A percentile compares a stretch with the other conserved stretches of the same genome.
phyloP scores from a whole-genome alignment of 2,888 invertebrate species.

The Oeneis ivallda region DNA sequence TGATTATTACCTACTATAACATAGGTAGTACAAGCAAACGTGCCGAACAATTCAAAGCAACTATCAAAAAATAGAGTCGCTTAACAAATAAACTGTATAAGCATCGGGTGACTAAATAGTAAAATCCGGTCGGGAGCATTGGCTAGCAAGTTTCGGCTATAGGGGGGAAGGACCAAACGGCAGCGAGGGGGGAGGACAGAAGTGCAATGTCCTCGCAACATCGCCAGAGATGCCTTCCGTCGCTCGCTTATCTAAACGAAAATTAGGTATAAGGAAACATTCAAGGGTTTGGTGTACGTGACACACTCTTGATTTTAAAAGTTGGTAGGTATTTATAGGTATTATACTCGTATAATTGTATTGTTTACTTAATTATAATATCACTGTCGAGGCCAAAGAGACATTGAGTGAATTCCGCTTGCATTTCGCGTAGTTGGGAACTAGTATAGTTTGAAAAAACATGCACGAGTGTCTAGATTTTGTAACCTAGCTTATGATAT shows the following conservation, averaged over 20 bases:
- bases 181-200: constrained; percentile 53
- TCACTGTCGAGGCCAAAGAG: not conserved
- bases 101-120: constrained; percentile 64
- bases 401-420: constrained; percentile 9
- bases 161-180: constrained; percentile 69
- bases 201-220: constrained; percentile 82
- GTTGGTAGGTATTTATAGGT: not conserved
- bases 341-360: constrained; percentile 14
- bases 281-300: constrained; percentile 44
- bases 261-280: constrained; percentile 55
- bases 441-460: not conserved
- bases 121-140: constrained; percentile 72
- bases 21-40: constrained; percentile 22
- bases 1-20: not conserved
- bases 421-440: not conserved
- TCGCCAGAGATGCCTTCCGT: constrained; percentile 69
- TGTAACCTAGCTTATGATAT: not conserved
- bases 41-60: constrained; percentile 17
- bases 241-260: constrained; percentile 57
- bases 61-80: constrained; percentile 25
- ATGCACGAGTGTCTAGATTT: no score
- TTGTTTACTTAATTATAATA: constrained; percentile 23
- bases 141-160: constrained; percentile 76
- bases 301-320: constrained; percentile 30
- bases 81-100: constrained; percentile 42